These are phyloP conservation scores for Cottus gobio DNA, from an alignment of 2,113 vertebrate genomes.

Conservation along the genomic window DNA sequence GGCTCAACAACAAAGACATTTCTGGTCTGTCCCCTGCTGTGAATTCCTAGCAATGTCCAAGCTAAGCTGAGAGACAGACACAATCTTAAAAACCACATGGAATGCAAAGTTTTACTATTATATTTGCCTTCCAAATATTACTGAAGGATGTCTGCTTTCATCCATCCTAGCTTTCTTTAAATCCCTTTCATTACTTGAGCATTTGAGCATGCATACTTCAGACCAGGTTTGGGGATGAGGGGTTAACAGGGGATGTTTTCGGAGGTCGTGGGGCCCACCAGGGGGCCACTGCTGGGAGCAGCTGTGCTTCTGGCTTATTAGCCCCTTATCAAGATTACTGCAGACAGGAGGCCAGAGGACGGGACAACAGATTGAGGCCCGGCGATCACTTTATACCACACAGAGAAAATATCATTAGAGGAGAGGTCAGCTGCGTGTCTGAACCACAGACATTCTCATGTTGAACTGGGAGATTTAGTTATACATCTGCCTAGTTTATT, in stretches of 20 bases:
- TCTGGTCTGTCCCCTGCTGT: constrained; percentile 52
- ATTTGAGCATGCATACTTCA: constrained; percentile 56
- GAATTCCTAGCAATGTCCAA: constrained; percentile 60
- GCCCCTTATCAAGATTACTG: constrained; percentile 64
- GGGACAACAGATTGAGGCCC: constrained; percentile 42
- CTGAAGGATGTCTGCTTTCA: constrained; percentile 59
- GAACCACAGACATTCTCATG: neutral
- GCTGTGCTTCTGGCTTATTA: constrained; percentile 62
- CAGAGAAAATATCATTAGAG: constrained; percentile 59
- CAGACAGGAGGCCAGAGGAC: constrained; percentile 39
- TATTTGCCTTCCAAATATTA: constrained; percentile 58
- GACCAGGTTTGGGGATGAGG: constrained; percentile 40
- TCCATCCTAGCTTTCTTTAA: constrained; percentile 45
- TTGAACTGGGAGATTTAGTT: constrained; percentile 6
- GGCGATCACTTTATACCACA: constrained; percentile 40
- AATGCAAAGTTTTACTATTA: constrained; percentile 57
- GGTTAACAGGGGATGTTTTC: constrained; percentile 61
- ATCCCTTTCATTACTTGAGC: constrained; percentile 78
- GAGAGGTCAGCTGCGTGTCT: constrained; percentile 29
- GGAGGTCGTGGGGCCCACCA: constrained; percentile 35
- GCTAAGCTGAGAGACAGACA: constrained; percentile 70
- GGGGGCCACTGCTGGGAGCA: constrained; percentile 29
- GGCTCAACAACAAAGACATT: constrained; percentile 7
- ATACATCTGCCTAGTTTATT: neutral
- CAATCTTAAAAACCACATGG: constrained; percentile 50